Conservation (phyloP, 2,888 invertebrate species). For the Aphelenchoides bicaudatus region DNA sequence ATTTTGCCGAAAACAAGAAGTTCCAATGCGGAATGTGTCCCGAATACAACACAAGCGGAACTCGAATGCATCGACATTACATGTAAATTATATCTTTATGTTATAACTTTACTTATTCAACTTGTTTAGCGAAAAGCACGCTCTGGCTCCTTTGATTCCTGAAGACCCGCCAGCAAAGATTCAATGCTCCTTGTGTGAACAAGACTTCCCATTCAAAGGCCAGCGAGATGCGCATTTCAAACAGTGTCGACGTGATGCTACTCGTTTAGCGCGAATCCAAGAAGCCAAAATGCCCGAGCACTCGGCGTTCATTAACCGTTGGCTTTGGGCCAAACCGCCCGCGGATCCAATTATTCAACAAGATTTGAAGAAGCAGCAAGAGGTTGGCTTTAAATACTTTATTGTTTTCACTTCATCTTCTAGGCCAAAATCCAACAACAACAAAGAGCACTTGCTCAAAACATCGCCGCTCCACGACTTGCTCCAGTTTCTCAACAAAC, state of each 20-base stretch:
- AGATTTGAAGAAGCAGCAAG: conserved; percentile 25
- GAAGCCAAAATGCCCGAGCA: conserved; percentile 38
- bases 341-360: conserved; percentile 54
- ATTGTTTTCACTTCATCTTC: conserved; percentile 11
- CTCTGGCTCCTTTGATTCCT: conserved; percentile 38
- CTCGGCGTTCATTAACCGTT: conserved; percentile 43
- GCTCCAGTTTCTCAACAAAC: conserved; percentile 14
- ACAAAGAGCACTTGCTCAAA: conserved; percentile 19
- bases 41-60: conserved; percentile 55
- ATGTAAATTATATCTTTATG: conserved; percentile 35
- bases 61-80: conserved; percentile 49
- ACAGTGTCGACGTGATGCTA: conserved; percentile 51
- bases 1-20: conserved; percentile 41
- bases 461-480: conserved; percentile 14
- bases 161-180: conserved; percentile 49
- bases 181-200: conserved; percentile 56
- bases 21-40: conserved; percentile 52
- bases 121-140: conserved; percentile 46
- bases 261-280: conserved; percentile 31
- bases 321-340: conserved; percentile 58
- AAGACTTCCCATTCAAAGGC: conserved; percentile 53
- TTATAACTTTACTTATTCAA: background rate
- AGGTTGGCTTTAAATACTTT: conserved; percentile 13
- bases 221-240: conserved; percentile 39
- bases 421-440: conserved; percentile 25